Conservation (phyloP, 2,888 invertebrate genomes). For the Rhamphomyia laevipes region DNA sequence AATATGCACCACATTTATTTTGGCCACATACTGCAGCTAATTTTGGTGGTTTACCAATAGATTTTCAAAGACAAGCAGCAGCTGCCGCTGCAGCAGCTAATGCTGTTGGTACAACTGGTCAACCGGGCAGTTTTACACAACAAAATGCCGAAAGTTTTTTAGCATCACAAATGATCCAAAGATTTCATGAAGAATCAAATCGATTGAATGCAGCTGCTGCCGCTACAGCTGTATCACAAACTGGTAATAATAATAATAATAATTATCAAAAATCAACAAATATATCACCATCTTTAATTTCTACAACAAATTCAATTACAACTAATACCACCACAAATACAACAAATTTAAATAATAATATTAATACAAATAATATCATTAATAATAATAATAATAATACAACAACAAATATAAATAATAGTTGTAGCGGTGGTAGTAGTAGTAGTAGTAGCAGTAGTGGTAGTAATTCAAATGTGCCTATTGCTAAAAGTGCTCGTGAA, state of each 20-base stretch:
- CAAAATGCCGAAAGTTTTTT: slow-evolving; percentile 52
- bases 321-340: slow-evolving; percentile 18
- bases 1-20: slow-evolving; percentile 59
- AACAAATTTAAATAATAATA: slow-evolving; percentile 12
- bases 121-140: not conserved
- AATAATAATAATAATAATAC: not conserved
- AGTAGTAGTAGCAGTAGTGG: slow-evolving; percentile 20
- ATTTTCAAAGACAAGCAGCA: slow-evolving; percentile 34
- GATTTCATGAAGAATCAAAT: slow-evolving; percentile 59
- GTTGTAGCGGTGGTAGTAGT: not conserved
- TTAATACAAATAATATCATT: not conserved
- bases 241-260: slow-evolving; percentile 19
- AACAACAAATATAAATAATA: not conserved
- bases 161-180: slow-evolving; percentile 70
- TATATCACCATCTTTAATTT: slow-evolving; percentile 12
- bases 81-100: slow-evolving; percentile 33
- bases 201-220: slow-evolving; percentile 29
- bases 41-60: slow-evolving; percentile 44
- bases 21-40: slow-evolving; percentile 52
- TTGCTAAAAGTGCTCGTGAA: slow-evolving; percentile 43
- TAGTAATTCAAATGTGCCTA: slow-evolving; percentile 25
- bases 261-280: slow-evolving; percentile 10
- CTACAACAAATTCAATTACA: slow-evolving; percentile 13
- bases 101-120: slow-evolving; percentile 39
- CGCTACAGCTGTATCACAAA: slow-evolving; percentile 9